Percentiles rank a stretch among this genome's conserved stretches.
Evolutionary conservation across 2,888 invertebrate genomes (phyloP).

Genomic region (Romanomermis culicivorax): DNA sequence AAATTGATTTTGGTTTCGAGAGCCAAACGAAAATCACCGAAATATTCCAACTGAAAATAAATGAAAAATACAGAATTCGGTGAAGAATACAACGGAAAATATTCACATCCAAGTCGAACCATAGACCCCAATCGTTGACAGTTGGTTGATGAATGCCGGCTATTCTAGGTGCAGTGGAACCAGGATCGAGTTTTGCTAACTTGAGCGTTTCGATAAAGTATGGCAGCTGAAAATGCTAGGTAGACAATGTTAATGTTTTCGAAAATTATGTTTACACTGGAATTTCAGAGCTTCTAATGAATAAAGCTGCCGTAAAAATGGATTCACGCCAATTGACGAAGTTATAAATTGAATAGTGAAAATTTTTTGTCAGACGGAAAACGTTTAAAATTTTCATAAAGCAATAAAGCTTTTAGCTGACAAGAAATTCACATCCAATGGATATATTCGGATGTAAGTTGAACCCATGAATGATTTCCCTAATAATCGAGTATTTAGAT

Average conservation of each 20-base stretch:
- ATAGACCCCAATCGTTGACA: slow-evolving; percentile 58
- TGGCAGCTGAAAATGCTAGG: slow-evolving; percentile 41
- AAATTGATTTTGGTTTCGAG: slow-evolving; percentile 69
- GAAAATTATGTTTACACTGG: slow-evolving; percentile 3
- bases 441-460: no score
- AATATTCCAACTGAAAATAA: slow-evolving; percentile 18
- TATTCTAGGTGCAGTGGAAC: slow-evolving; percentile 20
- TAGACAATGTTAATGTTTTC: slow-evolving; percentile 5
- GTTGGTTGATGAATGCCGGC: slow-evolving; percentile 36
- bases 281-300: no score
- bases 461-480: no score
- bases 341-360: no score
- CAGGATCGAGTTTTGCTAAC: slow-evolving; percentile 33
- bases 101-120: slow-evolving; percentile 52
- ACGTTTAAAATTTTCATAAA: no score
- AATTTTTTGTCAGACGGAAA: no score
- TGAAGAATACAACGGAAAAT: neutral
- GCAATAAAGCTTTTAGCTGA: no score
- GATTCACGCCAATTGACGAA: no score
- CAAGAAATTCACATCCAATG: no score
- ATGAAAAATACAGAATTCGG: neutral
- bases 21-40: slow-evolving; percentile 52
- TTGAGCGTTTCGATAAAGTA: slow-evolving; percentile 63
- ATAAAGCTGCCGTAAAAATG: no score
- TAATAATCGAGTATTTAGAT: no score